phyloP scores from a whole-genome alignment of 2,888 invertebrate species.

The Tipula lateralis region DNA sequence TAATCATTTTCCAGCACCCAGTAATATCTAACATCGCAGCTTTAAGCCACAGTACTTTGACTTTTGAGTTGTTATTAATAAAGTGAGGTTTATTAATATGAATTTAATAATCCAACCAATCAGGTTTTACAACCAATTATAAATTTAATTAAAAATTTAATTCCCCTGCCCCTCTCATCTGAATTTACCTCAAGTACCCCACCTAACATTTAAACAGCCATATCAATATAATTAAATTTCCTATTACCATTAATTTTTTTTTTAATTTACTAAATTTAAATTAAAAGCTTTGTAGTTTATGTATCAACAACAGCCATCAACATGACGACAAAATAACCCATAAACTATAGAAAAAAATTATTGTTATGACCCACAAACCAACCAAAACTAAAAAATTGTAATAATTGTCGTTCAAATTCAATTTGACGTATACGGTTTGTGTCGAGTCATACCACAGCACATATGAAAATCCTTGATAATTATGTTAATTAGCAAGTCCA shows the following conservation, averaged over 20 bases:
- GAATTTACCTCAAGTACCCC: no score
- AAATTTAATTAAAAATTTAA: no score
- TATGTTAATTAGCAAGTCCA: not conserved
- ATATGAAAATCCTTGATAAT: constrained; percentile 15
- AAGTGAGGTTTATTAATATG: no score
- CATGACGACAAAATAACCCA: not conserved
- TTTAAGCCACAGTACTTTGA: no score
- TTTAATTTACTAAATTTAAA: not conserved
- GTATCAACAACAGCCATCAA: not conserved
- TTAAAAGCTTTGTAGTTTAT: not conserved
- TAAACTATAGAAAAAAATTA: not conserved
- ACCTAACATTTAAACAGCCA: not conserved
- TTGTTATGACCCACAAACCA: not conserved
- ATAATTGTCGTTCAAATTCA: not conserved
- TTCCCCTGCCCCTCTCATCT: no score
- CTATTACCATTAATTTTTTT: not conserved
- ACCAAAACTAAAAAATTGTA: not conserved
- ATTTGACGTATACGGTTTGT: not conserved
- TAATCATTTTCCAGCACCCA: no score
- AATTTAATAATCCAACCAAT: no score
- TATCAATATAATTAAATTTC: constrained; percentile 11
- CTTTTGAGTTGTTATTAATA: no score
- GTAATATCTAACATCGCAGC: no score
- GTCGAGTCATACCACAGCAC: not conserved
- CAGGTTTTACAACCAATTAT: no score